A percentile compares a stretch with the other conserved stretches of the same genome.
Evolutionary conservation across 2,113 vertebrate species (phyloP).

Genomic region (Brachyhypopomus gauderio): DNA sequence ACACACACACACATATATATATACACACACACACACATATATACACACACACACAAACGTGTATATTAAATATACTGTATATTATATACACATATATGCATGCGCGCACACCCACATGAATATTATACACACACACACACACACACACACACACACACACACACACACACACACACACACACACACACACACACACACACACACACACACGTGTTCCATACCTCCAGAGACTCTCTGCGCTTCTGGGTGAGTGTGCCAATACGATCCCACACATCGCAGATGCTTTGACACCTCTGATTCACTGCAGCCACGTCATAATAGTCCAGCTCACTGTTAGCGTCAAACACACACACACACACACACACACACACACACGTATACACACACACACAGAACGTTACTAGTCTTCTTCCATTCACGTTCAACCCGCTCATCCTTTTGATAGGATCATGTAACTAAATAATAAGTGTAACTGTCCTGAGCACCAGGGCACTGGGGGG

Average conservation of each 20-base stretch:
- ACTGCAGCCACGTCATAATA: constrained; percentile 92
- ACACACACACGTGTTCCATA: constrained; percentile 57
- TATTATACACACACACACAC: constrained; percentile 18
- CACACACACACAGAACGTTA: neutral
- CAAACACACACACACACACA: constrained; percentile 27
- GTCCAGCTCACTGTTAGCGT: constrained; percentile 83
- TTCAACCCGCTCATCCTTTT: neutral
- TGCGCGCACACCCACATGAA: neutral
- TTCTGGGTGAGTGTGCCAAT: constrained; percentile 96
- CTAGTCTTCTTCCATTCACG: neutral
- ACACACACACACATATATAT: neutral
- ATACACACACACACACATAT: neutral
- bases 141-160: neutral
- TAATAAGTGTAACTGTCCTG: too few relatives aligned
- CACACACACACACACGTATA: constrained; percentile 58
- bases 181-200: neutral
- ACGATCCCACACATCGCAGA: constrained; percentile 97
- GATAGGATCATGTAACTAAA: too few relatives aligned
- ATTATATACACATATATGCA: neutral
- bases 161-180: neutral
- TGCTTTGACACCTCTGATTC: constrained; percentile 94
- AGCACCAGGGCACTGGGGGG: too few relatives aligned
- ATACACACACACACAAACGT: neutral
- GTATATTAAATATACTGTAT: neutral
- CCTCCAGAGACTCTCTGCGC: constrained; percentile 92